Evolutionary conservation across 2,888 invertebrate species (phyloP).

Genomic region (Actias luna): DNA sequence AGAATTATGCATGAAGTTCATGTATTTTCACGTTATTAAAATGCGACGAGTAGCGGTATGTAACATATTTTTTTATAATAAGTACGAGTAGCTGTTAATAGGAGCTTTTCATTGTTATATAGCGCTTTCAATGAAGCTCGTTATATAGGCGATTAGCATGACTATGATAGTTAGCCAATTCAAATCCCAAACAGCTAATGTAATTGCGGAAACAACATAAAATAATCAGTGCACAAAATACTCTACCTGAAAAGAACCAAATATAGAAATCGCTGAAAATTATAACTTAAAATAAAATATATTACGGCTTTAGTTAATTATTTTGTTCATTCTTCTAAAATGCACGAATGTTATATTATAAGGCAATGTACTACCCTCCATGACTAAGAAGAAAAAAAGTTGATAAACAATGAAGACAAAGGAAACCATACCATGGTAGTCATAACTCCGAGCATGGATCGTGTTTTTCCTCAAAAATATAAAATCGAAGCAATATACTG

Average conservation of each 20-base stretch:
- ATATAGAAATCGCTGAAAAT: not conserved
- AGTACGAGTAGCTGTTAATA: not conserved
- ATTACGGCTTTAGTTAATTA: constrained; percentile 16
- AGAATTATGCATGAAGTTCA: not conserved
- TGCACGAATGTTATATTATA: constrained; percentile 44
- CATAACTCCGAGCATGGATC: constrained; percentile 82
- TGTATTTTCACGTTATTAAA: not conserved
- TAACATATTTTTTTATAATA: not conserved
- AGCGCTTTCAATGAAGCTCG: not conserved
- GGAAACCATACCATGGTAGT: constrained; percentile 82
- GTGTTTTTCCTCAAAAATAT: constrained; percentile 72
- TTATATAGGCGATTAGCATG: constrained; percentile 2
- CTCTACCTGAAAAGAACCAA: not conserved
- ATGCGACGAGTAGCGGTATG: not conserved
- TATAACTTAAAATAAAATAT: constrained; percentile 8
- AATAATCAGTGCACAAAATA: constrained; percentile 5
- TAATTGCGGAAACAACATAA: constrained; percentile 1
- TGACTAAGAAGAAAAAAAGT: constrained; percentile 63
- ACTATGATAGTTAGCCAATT: constrained; percentile 7
- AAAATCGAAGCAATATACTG: constrained; percentile 59
- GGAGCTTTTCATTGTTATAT: not conserved
- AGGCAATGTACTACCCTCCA: constrained; percentile 58
- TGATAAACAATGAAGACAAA: constrained; percentile 73
- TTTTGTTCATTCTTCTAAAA: constrained; percentile 31
- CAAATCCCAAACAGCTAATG: constrained; percentile 4